Base-by-base conservation (phyloP, 2,888 invertebrate species). In the Heterodera filipjevi region DNA sequence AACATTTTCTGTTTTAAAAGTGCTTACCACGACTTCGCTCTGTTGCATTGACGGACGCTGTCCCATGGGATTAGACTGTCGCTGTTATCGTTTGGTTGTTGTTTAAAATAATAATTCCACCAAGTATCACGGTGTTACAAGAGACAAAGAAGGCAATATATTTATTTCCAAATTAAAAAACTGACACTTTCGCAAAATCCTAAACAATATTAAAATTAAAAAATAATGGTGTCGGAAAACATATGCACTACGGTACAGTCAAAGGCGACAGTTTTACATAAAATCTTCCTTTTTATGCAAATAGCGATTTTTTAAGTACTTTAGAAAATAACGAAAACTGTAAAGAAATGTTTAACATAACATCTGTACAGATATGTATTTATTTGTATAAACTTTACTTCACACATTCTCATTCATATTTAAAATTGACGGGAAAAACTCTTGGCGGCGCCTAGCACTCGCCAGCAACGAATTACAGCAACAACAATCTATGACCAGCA, bases 11-110 rank as follows among this genome's bases (percentile, higher is more conserved):
- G 59, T 5, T 49, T 6, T 49, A 49, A 49, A 14, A 3, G 49
- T 49, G 19, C 49, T 66, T 66, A 80, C 79, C 68, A 66, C 78
- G 22, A 71, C 71, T 66, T 80, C 72, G 68, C 59, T 59, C 76
- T 79, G 73, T 35, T 80, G 80, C 32, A 80, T 78, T 39, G 80
- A 80, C 35, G 77, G 79, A 12, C 77, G 59, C 39, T 70, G 77
- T 59, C 80, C 80, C 80, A 80, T 80, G 30, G 35, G 59, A 44
- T 33, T 6, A 27, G 39, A 32, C 22, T n/a, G 32, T 8, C 19
- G 74, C n/a, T 68, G 46, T 66, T 76, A 1, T 10, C 19, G 27
- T 39, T 46, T 46, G 30, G 35, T 46, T 46, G 30, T n/a, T 46
- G 72, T 33, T 73, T 22, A 12, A 39, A 39, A 53, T 71, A 44